Evolutionary conservation across 2,113 vertebrate genomes (phyloP), one percentile per base, ranked within the genome.

Genomic region (Triplophysa dalaica): DNA sequence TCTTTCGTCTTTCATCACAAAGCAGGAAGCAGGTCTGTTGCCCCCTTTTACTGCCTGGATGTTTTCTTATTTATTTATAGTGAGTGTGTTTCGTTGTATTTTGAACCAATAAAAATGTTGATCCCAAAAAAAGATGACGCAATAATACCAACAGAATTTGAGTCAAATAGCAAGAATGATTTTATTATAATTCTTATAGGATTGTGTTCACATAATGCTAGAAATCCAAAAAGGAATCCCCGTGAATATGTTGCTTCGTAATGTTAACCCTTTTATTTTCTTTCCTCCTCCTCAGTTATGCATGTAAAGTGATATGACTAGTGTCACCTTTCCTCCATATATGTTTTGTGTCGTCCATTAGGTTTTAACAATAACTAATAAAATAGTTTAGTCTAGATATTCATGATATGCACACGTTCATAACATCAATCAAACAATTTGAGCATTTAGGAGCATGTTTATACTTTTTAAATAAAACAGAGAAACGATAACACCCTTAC

Each of bases 231-330:
- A 9, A 43, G 16, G 16, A 13, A 52, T 52, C 50, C 4, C 3
- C 24, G 1, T 24, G 16, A 4, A 52, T 14, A 17, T 66, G 69
- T 79, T 75, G 48, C 7, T 62, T 16, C 29, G 62, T 22, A 6
- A 29, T 41, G 13, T 19, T 19, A 56, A 41, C 4, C 33, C 2
- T 22, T 54, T 54, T 10, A 17, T 17, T 52, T n/a, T 50, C 26
- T 24, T 19, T 19, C 21, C 45, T 26, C 8, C 45, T 21, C 13
- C 14, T 24, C 2, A 45, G 62, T 56, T 48, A 19, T 62, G 29
- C 54, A 50, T 10, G 65, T 80, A 50, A 61, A 80, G 5, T 19
- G 45, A 69, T 75, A 80, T 16, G 56, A 41, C n/a, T 22, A 58
- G 45, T 52, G 61, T 66, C 24, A n/a, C 24, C 2, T 73, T 63